Conservation (phyloP, 2,113 vertebrate genomes). For the Charina bottae region DNA sequence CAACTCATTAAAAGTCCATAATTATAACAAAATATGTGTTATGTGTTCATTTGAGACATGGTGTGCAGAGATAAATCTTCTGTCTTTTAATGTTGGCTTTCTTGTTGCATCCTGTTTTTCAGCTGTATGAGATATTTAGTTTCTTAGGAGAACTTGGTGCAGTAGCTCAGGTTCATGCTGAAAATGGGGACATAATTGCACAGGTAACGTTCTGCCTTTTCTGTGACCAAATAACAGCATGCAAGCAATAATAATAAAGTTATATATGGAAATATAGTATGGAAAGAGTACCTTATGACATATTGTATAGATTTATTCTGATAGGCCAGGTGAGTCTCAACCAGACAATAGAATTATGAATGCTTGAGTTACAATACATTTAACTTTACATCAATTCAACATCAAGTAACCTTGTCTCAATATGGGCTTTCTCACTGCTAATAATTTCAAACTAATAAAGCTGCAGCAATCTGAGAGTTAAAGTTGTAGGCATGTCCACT, state of each 20-base stretch:
- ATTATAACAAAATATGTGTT: background rate
- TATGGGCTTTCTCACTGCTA: background rate
- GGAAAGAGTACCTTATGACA: background rate
- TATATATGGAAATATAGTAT: background rate
- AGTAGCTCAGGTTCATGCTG: constrained; percentile 93
- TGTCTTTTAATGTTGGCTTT: background rate
- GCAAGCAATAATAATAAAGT: background rate
- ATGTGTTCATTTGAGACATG: background rate
- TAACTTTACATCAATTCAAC: background rate
- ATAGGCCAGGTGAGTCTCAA: background rate
- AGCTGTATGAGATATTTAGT: constrained; percentile 95
- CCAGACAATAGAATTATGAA: background rate
- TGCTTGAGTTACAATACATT: background rate
- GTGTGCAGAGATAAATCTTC: background rate
- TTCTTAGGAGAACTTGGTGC: constrained; percentile 91
- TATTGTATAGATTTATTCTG: background rate
- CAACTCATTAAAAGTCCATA: background rate
- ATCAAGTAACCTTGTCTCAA: background rate
- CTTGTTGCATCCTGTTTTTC: constrained; percentile 50
- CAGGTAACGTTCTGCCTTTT: constrained; percentile 78
- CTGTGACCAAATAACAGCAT: background rate
- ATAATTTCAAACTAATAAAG: background rate
- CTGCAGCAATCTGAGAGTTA: background rate
- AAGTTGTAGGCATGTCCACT: no score
- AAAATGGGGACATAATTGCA: constrained; percentile 96